Base-by-base conservation (phyloP, 2,113 vertebrate species). In the Catharus fuscescens region DNA sequence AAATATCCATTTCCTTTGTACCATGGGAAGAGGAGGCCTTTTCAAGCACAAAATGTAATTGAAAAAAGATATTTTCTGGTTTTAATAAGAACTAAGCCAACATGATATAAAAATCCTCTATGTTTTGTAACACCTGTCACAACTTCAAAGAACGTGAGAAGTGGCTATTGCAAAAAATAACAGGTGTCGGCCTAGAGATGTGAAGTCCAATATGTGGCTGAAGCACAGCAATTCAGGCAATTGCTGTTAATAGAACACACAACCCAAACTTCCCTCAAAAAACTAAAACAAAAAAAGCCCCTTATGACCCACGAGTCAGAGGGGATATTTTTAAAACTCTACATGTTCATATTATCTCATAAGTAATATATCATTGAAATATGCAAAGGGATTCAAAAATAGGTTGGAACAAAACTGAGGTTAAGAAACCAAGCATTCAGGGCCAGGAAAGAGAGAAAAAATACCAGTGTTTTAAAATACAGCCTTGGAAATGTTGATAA, bases 21-120 rank as follows among this genome's bases (percentile, higher is more conserved):
- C 84, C 71, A 87, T 31, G 57, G 70, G 65, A 92, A 95, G 78
- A 87, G 36, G 36, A 82, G 88, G 64, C 76, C 65, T 95, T 94
- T 93, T 88, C 88, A 94, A 94, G 85, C 62, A 94, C 36, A 92
- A 83, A 54, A 73, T 80, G 92, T 94, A 97, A 97, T 97, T 96
- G 96, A 87, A 96, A 97, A 95, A 97, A 95, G 95, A 77, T 93
- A 96, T 95, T 96, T 92, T 96, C 95, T 95, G 93, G 86, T 93
- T 97, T 89, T 89, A 97, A 95, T 97, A 95, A 95, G 93, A 94
- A 85, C 83, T 93, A 94, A 96, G 91, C 80, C 93, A 95, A 96
- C 73, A 56, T 86, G 80, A 89, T 95, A 93, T 90, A 93, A 97
- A 96, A 96, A 84, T 2, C 1, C 57, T 76, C 65, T 89, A 60